Percentiles rank a stretch among this genome's conserved stretches.
Conservation (phyloP, 2,113 vertebrate species). For the Centrocercus urophasianus region DNA sequence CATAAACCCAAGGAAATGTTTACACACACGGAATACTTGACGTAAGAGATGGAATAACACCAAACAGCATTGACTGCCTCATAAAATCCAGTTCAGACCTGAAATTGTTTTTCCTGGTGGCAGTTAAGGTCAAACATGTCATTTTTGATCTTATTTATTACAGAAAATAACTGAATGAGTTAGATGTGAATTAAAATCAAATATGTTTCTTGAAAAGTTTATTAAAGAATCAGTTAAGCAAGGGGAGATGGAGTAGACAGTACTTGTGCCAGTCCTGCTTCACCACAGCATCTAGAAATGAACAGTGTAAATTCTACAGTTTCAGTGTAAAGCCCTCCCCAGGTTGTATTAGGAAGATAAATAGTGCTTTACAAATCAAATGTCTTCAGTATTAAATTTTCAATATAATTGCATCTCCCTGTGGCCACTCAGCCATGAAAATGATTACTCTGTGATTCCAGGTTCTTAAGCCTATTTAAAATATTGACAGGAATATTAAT, state of each 20-base stretch:
- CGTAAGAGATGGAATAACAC: not conserved
- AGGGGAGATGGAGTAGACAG: not conserved
- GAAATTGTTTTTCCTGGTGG: not conserved
- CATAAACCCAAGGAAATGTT: not conserved
- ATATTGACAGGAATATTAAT: slow-evolving; percentile 22
- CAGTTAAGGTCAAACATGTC: not conserved
- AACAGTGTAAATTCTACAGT: not conserved
- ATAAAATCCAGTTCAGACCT: not conserved
- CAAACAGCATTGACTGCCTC: not conserved
- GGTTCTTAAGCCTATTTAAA: slow-evolving; percentile 13
- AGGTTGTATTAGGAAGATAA: not conserved
- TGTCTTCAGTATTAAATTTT: not conserved
- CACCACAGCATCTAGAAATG: not conserved
- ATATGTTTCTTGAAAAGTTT: not conserved
- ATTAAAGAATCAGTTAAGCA: not conserved
- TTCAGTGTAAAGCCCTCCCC: not conserved
- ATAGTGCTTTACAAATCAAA: not conserved
- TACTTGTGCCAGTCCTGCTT: not conserved
- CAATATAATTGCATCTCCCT: not conserved
- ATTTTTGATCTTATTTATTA: not conserved
- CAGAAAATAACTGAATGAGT: not conserved
- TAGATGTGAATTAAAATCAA: not conserved
- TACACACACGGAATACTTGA: fast-evolving
- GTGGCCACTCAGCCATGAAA: not conserved
- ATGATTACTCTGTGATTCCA: not conserved